phyloP scores from a whole-genome alignment of 23 tunicate species.

The Halocynthia roretzi region DNA sequence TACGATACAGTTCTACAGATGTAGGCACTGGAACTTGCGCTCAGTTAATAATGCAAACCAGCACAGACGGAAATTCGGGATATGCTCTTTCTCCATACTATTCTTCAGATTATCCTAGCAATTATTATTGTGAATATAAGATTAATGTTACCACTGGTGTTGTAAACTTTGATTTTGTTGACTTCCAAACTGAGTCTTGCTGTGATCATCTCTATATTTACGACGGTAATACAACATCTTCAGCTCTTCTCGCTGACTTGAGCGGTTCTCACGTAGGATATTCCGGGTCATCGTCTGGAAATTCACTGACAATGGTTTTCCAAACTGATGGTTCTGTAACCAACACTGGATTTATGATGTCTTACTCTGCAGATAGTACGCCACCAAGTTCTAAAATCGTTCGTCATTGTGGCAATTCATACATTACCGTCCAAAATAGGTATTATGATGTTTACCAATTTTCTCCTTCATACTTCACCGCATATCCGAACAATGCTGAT shows the following conservation, averaged over 20 bases:
- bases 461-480: too few species aligned
- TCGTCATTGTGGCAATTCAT: too few species aligned
- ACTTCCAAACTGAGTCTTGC: constrained; percentile 9
- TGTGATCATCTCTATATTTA: constrained; percentile 4
- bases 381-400: too few species aligned
- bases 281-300: neutral
- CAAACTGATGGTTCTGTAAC: constrained; percentile 10
- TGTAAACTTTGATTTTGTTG: neutral
- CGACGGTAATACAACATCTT: constrained; percentile 5
- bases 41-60: too few species aligned
- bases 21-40: too few species aligned
- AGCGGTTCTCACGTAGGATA: neutral
- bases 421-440: too few species aligned
- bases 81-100: neutral
- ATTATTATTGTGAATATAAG: neutral
- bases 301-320: neutral
- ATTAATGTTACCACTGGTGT: neutral
- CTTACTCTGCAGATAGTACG: neutral
- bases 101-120: constrained; percentile 1
- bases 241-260: neutral
- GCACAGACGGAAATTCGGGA: neutral
- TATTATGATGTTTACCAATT: too few species aligned
- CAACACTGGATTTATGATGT: constrained; percentile 7
- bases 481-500: too few species aligned
- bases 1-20: too few species aligned